Percentiles rank a stretch among this genome's conserved stretches.
Conservation (phyloP, 2,888 invertebrate genomes). For the Conops quadrifasciatus region DNA sequence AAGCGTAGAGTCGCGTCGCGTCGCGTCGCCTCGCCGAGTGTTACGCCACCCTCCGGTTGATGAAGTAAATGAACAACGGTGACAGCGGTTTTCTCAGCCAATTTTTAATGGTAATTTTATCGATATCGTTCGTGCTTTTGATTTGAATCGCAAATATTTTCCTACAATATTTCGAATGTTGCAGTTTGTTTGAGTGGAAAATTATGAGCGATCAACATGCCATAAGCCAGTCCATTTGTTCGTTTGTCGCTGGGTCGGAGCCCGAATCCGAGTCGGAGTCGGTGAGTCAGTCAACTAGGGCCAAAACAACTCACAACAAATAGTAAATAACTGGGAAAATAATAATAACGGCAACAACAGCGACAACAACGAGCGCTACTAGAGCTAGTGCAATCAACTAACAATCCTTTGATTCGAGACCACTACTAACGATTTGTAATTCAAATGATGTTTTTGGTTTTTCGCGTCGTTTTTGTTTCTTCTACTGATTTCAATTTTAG, state of each 20-base stretch:
- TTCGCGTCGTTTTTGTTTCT: conserved; percentile 2
- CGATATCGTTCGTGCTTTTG: conserved; percentile 61
- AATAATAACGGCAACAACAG: background rate
- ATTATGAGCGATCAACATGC: conserved; percentile 50
- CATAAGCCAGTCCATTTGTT: conserved; percentile 23
- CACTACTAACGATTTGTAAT: background rate
- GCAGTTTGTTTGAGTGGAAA: conserved; percentile 38
- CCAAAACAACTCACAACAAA: background rate
- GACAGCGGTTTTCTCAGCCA: background rate
- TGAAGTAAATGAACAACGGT: too few species aligned
- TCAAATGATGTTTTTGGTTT: conserved; percentile 16
- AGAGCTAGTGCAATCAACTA: conserved; percentile 8
- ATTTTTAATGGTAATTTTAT: conserved; percentile 60
- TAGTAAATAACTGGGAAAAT: too few species aligned
- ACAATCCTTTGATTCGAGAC: background rate
- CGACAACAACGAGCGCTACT: conserved; percentile 29
- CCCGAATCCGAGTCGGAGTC: background rate
- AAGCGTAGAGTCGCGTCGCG: background rate
- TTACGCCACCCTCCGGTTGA: background rate
- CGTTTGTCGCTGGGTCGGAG: too few species aligned
- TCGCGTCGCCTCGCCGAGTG: background rate
- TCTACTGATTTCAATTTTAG: conserved; percentile 1
- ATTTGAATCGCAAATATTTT: conserved; percentile 40
- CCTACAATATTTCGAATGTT: conserved; percentile 23
- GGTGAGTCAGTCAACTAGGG: conserved; percentile 21